phyloP scores from a whole-genome alignment of 2,797 vertebrate genomes.

The Tokudaia tokunoshimensis region DNA sequence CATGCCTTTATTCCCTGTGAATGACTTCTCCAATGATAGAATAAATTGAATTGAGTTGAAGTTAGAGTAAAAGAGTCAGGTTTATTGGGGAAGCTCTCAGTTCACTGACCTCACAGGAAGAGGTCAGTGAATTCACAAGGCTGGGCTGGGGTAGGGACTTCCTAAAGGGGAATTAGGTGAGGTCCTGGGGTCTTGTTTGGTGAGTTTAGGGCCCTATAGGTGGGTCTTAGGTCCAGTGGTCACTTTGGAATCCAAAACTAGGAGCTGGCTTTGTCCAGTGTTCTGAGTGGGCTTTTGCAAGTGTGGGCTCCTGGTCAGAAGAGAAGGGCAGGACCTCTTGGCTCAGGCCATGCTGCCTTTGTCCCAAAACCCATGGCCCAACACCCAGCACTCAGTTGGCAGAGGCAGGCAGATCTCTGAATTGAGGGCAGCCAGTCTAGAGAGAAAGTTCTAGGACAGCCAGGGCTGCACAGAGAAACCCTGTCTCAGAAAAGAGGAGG shows the following conservation, averaged over 20 bases:
- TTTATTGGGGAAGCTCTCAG: neutral
- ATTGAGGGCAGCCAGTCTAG: neutral
- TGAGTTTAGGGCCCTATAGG: too few relatives aligned
- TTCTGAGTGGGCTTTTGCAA: neutral
- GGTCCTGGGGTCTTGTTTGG: neutral
- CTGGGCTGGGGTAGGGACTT: neutral
- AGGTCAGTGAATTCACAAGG: neutral
- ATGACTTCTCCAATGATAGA: neutral
- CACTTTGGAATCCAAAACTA: neutral
- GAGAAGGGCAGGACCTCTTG: neutral
- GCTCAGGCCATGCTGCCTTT: neutral
- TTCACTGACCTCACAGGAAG: neutral
- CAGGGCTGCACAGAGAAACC: neutral
- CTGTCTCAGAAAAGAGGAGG: too few relatives aligned
- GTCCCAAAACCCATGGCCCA: neutral
- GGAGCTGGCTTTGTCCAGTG: neutral
- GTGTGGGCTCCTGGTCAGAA: neutral
- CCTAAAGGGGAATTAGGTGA: neutral
- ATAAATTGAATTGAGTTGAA: neutral
- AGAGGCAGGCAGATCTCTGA: neutral
- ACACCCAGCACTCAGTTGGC: neutral
- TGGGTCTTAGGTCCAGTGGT: neutral
- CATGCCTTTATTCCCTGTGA: neutral
- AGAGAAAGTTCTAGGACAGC: neutral
- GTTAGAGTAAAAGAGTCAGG: neutral